These are phyloP conservation scores for Scrobipalpa atriplicella DNA, from an alignment of 2,888 invertebrate species.

Conservation along the genomic window DNA sequence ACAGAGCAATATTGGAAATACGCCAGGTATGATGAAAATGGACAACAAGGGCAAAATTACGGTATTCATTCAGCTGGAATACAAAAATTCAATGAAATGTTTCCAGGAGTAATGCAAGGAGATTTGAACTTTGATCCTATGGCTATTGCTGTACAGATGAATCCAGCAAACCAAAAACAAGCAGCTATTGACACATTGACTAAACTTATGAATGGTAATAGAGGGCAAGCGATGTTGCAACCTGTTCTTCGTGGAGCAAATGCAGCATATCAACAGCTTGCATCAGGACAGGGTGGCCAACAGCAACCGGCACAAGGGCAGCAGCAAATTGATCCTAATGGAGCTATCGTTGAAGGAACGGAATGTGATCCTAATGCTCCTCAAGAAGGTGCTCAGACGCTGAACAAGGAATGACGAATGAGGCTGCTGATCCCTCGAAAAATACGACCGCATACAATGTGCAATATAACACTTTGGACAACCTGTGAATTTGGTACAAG, in stretches of 20 bases:
- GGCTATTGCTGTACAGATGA: constrained; percentile 76
- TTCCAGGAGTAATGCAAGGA: constrained; percentile 66
- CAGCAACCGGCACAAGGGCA: constrained; percentile 21
- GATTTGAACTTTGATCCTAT: constrained; percentile 75
- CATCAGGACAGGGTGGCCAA: constrained; percentile 14
- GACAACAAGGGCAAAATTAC: constrained; percentile 33
- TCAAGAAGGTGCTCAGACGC: constrained; percentile 23
- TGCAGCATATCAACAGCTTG: constrained; percentile 37
- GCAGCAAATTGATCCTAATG: constrained; percentile 44
- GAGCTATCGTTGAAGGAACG: constrained; percentile 37
- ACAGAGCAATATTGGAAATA: constrained; percentile 14
- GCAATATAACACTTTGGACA: constrained; percentile 70
- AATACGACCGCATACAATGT: constrained; percentile 37
- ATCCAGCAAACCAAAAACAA: constrained; percentile 68
- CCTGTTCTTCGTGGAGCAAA: constrained; percentile 43
- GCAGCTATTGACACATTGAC: constrained; percentile 61
- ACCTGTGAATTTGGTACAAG: constrained; percentile 63
- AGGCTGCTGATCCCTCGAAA: constrained; percentile 64
- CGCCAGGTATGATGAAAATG: constrained; percentile 2
- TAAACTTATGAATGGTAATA: constrained; percentile 55
- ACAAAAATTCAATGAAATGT: constrained; percentile 70
- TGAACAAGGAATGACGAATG: constrained; percentile 45
- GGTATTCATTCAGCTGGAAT: constrained; percentile 62
- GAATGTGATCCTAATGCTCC: constrained; percentile 33
- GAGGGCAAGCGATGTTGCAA: constrained; percentile 36